Conservation (phyloP, 2,113 vertebrate genomes). For the Apteryx owenii region DNA sequence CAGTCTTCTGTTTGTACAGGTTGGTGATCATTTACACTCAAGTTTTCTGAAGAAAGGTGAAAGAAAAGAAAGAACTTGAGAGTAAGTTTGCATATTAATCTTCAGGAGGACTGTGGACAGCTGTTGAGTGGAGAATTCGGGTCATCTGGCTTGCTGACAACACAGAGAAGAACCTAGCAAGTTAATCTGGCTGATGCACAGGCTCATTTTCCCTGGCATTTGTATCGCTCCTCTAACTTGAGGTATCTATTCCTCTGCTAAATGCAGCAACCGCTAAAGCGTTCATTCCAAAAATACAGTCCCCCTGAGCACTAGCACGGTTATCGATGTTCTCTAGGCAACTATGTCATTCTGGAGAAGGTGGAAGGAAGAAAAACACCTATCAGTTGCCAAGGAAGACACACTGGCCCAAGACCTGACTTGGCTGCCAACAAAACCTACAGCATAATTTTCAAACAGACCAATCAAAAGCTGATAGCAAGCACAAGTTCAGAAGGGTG, state of each 20-base stretch:
- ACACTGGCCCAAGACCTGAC: not conserved
- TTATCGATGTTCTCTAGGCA: not conserved
- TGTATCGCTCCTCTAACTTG: not conserved
- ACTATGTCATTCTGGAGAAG: not conserved
- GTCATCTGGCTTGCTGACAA: not conserved
- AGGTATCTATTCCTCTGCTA: slow-evolving; percentile 7
- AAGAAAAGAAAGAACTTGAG: not conserved
- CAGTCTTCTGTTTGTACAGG: not conserved
- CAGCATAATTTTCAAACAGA: not conserved
- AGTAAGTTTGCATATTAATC: not conserved
- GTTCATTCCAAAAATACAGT: slow-evolving; percentile 32
- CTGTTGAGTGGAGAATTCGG: not conserved
- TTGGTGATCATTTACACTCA: not conserved
- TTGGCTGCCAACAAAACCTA: not conserved
- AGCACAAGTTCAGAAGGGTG: not conserved
- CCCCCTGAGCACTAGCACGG: slow-evolving; percentile 6
- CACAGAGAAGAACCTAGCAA: not conserved
- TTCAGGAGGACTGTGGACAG: not conserved
- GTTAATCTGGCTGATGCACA: not conserved
- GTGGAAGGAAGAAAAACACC: slow-evolving; percentile 24
- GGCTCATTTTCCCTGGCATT: not conserved
- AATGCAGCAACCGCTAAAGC: not conserved
- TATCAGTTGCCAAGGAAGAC: not conserved
- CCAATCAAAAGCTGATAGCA: not conserved
- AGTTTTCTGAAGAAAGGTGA: not conserved